Evolutionary conservation across 2,797 vertebrate genomes (phyloP).

Genomic region (Limosa lapponica): DNA sequence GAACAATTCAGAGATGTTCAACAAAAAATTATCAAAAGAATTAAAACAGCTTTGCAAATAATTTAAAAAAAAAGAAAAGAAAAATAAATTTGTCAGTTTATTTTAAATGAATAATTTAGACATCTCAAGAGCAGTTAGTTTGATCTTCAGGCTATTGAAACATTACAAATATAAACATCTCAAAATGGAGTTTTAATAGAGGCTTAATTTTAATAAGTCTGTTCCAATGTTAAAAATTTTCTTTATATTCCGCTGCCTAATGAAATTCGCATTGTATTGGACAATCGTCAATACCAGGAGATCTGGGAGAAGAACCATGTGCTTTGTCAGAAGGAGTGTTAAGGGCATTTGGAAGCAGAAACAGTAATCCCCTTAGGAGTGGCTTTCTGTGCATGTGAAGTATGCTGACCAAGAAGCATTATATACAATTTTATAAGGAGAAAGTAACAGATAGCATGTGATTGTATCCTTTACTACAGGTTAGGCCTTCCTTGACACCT

Average conservation of each 20-base stretch:
- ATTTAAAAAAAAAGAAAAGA: background rate
- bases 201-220: background rate
- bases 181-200: background rate
- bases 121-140: background rate
- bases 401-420: background rate
- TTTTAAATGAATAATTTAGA: background rate
- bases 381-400: background rate
- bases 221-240: background rate
- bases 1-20: background rate
- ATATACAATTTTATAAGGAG: background rate
- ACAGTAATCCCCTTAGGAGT: background rate
- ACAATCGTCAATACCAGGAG: background rate
- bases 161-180: background rate
- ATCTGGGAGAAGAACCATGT: background rate
- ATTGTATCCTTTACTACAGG: background rate
- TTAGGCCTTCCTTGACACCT: background rate
- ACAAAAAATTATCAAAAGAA: background rate
- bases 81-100: background rate
- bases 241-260: background rate
- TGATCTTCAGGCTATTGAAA: background rate
- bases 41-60: background rate
- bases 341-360: background rate
- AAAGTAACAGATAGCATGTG: background rate
- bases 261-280: background rate
- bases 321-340: background rate